These are phyloP conservation scores for Nannoperca obscura DNA, from an alignment of 2,797 vertebrate species.

Conservation along the genomic window DNA sequence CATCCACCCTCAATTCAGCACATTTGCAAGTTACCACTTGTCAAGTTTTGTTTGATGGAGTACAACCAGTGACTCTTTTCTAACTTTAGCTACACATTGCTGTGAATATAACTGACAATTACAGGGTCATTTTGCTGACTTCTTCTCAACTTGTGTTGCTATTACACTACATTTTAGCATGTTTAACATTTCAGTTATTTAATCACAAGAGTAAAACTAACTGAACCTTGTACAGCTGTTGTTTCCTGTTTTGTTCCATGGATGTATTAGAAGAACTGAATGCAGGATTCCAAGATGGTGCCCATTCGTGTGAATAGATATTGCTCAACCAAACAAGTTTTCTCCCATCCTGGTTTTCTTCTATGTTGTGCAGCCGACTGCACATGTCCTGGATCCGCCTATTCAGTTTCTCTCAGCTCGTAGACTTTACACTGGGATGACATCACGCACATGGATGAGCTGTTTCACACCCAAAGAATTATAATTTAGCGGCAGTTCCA, in stretches of 20 bases:
- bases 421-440: not conserved
- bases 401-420: not conserved
- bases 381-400: too few relatives aligned
- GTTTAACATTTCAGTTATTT: not conserved
- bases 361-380: too few relatives aligned
- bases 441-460: not conserved
- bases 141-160: not conserved
- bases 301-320: not conserved
- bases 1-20: not conserved
- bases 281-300: not conserved
- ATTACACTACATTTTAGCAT: not conserved
- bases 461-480: not conserved
- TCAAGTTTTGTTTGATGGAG: not conserved
- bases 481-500: constrained; percentile 6
- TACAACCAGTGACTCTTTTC: constrained; percentile 1
- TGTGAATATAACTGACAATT: not conserved
- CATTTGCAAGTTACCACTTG: not conserved
- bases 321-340: not conserved
- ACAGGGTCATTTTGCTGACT: not conserved
- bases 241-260: constrained; percentile 9
- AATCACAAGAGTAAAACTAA: not conserved
- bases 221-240: not conserved
- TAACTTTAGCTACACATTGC: not conserved
- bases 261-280: not conserved
- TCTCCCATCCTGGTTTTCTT: not conserved